Conservation (phyloP, 2,797 vertebrate species). For the Hylomyscus alleni region DNA sequence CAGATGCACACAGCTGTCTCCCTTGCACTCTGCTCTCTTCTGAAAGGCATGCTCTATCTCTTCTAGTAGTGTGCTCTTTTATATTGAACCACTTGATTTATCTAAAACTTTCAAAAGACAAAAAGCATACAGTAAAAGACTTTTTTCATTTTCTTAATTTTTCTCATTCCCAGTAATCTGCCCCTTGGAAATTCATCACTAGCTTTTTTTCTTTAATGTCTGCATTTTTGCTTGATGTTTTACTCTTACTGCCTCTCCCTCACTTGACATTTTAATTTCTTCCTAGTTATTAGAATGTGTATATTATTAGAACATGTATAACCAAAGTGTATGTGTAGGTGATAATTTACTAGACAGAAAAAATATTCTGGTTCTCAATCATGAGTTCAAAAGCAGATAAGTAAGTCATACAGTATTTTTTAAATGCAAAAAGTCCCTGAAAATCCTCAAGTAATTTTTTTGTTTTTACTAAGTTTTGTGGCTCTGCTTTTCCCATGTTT, state of each 20-base stretch:
- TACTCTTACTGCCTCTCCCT: neutral
- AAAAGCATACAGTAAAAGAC: neutral
- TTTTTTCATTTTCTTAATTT: neutral
- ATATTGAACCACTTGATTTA: neutral
- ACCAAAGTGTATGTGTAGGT: neutral
- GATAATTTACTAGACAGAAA: slow-evolving; percentile 37
- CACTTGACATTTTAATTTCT: neutral
- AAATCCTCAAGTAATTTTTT: slow-evolving; percentile 9
- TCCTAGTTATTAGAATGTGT: neutral
- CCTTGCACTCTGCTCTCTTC: neutral
- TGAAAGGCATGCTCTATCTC: neutral
- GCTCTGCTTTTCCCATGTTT: neutral
- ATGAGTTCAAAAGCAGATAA: slow-evolving; percentile 5
- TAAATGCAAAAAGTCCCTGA: neutral
- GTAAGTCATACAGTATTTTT: neutral
- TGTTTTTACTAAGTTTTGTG: neutral
- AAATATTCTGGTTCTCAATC: neutral
- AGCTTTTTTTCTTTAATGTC: neutral
- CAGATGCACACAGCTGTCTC: neutral
- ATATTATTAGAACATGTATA: neutral
- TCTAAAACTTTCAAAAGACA: slow-evolving; percentile 29
- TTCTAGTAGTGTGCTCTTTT: neutral
- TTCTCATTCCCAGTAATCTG: neutral
- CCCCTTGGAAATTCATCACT: neutral
- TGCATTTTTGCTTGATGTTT: neutral